Base-by-base conservation (phyloP, 1,140 invertebrate species). In the Pararge aegeria region DNA sequence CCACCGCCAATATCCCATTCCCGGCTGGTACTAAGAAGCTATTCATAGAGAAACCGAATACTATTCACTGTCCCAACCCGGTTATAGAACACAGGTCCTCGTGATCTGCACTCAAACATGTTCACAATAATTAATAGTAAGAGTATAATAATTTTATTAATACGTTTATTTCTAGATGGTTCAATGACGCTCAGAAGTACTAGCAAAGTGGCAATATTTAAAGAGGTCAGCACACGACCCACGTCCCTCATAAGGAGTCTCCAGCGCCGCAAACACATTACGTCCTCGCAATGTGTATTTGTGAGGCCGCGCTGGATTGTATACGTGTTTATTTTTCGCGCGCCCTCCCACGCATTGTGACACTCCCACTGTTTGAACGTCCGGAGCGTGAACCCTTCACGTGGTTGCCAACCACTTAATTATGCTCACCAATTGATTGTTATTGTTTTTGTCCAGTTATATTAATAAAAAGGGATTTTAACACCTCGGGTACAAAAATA, bases 311-410 rank as follows among this genome's bases (percentile, higher is more conserved):
- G 24, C 30, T 4, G 78, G 73, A 82, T 78, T 83, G 73, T 76
- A 73, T 78, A 72, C 73, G 71, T 83, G 80, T 83, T 80, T 83
- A 79, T 82, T 83, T 79, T 80, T 76, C 72, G 63, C 64, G 56
- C 56, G 48, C 55, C 54, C 49, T 24, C 46, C 67, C 50, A 29
- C 60, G 13, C 61, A 52, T 55, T 49, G 64, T 70, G 66, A 79
- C 75, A 78, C 75, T 73, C 72, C 52, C 73, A 63, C 79, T 83
- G 74, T 82, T 84, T 82, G 73, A 72, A 55, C 68, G 57, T 61
- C 64, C 67, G 58, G 13, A 60, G 53, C 68, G 73, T 75, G 78
- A n/a, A n/a, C n/a, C 76, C 62, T 63, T 68, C 73, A 75, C 75
- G 78, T 74, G 67, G 53, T 56, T 66, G 56, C 61, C 73, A 66